Conservation (phyloP, 2,888 invertebrate species). For the Galeopsomyia nigrocyanea region DNA sequence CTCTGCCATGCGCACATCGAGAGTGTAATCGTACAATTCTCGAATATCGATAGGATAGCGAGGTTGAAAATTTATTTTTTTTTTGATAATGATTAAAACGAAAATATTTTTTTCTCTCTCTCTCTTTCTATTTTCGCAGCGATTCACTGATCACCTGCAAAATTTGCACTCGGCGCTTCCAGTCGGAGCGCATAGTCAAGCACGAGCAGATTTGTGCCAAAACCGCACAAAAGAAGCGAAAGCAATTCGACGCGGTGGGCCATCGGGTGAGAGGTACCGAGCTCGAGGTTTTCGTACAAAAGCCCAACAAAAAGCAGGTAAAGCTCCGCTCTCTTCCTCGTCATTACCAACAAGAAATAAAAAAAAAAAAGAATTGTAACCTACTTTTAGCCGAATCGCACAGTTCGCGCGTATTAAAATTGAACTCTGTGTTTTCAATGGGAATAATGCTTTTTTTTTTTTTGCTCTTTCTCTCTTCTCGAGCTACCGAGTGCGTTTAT, state of each 20-base stretch:
- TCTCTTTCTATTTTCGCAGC: constrained; percentile 30
- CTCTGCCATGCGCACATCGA: no score
- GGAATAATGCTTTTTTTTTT: no score
- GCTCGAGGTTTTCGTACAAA: constrained; percentile 80
- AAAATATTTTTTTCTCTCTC: background rate
- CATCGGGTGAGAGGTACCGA: constrained; percentile 94
- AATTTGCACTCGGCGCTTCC: constrained; percentile 86
- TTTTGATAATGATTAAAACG: no score
- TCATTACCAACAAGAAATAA: constrained; percentile 8
- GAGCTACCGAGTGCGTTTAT: no score
- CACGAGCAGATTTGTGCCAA: constrained; percentile 91
- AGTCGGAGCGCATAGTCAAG: constrained; percentile 82
- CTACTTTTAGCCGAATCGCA: background rate
- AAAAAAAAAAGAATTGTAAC: background rate
- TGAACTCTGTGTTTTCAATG: no score
- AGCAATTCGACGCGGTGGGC: constrained; percentile 91
- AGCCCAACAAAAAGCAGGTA: constrained; percentile 61
- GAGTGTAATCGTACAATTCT: no score
- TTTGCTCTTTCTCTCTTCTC: no score
- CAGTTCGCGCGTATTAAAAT: no score
- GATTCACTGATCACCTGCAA: constrained; percentile 71
- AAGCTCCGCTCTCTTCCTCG: background rate
- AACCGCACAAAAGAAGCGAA: constrained; percentile 84
- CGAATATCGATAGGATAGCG: no score
- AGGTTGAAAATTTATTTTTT: no score